These are phyloP conservation scores for Tribolium freemani DNA, from an alignment of 2,888 invertebrate genomes.

Conservation along the genomic window DNA sequence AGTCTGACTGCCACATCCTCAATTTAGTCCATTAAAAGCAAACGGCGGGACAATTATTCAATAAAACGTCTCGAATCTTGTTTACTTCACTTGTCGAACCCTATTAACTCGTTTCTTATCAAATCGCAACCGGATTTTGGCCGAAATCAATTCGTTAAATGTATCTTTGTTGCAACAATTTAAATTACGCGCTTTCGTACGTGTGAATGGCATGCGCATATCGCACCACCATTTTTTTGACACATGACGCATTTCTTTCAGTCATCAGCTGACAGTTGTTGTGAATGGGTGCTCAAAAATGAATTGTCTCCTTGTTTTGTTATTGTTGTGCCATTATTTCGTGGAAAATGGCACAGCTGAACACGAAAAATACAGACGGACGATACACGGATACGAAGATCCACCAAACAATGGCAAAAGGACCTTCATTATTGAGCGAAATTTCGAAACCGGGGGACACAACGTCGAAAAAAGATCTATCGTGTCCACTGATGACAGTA, in stretches of 20 bases:
- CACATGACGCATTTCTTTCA: conserved; percentile 20
- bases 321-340: conserved; percentile 51
- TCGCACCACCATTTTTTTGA: conserved; percentile 14
- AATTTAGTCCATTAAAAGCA: conserved; percentile 53
- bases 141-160: no score
- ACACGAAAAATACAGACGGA: conserved; percentile 49
- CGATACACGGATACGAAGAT: conserved; percentile 50
- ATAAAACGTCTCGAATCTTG: conserved; percentile 43
- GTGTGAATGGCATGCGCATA: neutral
- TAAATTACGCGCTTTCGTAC: neutral
- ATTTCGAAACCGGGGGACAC: conserved; percentile 10
- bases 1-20: conserved; percentile 45
- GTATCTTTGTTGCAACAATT: neutral
- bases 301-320: conserved; percentile 47
- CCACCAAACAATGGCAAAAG: conserved; percentile 35
- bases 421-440: conserved; percentile 46
- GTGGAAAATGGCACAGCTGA: conserved; percentile 48
- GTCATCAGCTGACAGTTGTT: conserved; percentile 49
- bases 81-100: neutral
- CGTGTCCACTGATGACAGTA: conserved; percentile 4
- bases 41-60: conserved; percentile 51
- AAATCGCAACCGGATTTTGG: no score
- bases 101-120: no score
- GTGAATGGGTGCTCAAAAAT: conserved; percentile 34
- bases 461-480: neutral